phyloP scores from a whole-genome alignment of 2,113 vertebrate genomes.

The Neolamprologus cancellatus region DNA sequence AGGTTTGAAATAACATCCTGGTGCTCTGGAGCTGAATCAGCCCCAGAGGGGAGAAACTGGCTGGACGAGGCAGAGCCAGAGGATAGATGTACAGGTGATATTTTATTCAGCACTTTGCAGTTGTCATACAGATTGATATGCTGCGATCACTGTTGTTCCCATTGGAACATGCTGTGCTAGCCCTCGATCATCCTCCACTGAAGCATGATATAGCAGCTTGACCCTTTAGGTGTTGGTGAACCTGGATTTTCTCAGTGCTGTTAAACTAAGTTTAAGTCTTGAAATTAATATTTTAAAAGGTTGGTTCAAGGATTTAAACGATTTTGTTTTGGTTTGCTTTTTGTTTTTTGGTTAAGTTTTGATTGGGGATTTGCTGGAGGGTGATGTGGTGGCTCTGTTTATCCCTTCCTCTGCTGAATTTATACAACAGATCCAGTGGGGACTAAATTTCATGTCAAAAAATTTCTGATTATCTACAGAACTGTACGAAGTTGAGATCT shows the following conservation, averaged over 20 bases:
- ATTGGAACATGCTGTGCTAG: background rate
- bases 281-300: background rate
- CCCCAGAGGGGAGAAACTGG: background rate
- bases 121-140: background rate
- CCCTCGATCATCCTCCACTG: background rate
- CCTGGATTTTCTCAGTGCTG: background rate
- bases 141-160: background rate
- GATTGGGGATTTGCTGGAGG: background rate
- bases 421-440: background rate
- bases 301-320: background rate
- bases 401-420: background rate
- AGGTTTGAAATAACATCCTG: background rate
- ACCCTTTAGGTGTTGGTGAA: background rate
- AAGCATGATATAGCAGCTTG: background rate
- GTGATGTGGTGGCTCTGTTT: background rate
- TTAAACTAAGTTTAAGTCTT: background rate
- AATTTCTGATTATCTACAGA: background rate
- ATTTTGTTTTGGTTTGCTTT: background rate
- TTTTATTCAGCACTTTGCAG: background rate
- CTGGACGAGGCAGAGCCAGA: background rate
- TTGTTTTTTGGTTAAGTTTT: background rate
- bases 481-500: background rate
- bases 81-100: background rate
- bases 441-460: background rate
- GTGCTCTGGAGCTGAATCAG: background rate